Evolutionary conservation across 2,113 vertebrate genomes (phyloP).

Genomic region (Ptyas mucosa): DNA sequence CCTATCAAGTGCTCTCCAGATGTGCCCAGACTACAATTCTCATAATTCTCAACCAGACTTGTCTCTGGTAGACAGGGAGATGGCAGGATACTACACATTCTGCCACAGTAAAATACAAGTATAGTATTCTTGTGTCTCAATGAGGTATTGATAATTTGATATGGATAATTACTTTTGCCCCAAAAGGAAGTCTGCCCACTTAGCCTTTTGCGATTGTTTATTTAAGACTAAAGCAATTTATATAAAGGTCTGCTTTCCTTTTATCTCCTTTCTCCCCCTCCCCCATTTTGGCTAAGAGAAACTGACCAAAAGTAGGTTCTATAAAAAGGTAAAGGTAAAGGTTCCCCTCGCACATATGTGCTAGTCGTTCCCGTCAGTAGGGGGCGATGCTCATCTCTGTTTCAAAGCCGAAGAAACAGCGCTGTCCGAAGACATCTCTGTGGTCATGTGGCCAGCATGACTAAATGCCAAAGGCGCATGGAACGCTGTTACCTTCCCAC

Average conservation of each 20-base stretch:
- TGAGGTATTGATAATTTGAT: neutral
- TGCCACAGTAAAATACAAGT: slow-evolving; percentile 17
- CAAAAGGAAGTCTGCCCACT: neutral
- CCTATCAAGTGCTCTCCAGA: neutral
- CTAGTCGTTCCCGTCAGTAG: too few relatives aligned
- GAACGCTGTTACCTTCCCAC: too few relatives aligned
- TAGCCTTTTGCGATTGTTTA: neutral
- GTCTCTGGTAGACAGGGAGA: neutral
- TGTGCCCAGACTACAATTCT: neutral
- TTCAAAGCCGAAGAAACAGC: too few relatives aligned
- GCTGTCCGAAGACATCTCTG: too few relatives aligned
- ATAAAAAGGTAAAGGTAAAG: too few relatives aligned
- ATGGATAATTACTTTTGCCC: neutral
- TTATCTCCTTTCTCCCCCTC: neutral
- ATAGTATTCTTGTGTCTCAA: neutral
- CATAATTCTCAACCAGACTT: neutral
- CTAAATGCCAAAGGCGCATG: too few relatives aligned
- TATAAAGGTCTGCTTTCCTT: neutral
- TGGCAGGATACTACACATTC: neutral
- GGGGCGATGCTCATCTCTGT: too few relatives aligned
- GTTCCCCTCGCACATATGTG: too few relatives aligned
- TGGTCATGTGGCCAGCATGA: too few relatives aligned
- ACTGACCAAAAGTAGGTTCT: neutral
- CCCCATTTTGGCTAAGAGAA: neutral
- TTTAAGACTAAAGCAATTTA: neutral